These are phyloP conservation scores for Pachydiplax longipennis DNA, from an alignment of 2,888 invertebrate genomes.

Conservation along the genomic window DNA sequence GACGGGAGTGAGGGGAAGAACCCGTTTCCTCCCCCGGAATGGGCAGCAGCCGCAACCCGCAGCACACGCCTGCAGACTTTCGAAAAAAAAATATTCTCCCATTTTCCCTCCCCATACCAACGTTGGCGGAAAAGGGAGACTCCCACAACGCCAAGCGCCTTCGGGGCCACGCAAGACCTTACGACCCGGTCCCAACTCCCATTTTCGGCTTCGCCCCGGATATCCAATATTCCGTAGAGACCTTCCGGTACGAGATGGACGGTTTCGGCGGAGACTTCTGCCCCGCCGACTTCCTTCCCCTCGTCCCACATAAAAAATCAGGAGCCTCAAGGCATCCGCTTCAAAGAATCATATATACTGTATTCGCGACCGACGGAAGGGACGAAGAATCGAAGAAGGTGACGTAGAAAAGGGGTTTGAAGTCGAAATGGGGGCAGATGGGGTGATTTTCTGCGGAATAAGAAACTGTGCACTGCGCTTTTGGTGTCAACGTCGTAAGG, in stretches of 20 bases:
- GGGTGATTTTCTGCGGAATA: too few relatives aligned
- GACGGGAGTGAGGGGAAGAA: background rate
- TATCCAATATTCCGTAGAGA: conserved; percentile 29
- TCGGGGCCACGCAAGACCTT: background rate
- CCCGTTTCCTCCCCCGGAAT: background rate
- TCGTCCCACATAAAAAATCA: background rate
- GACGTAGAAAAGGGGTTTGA: too few relatives aligned
- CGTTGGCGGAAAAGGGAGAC: background rate
- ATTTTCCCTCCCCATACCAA: background rate
- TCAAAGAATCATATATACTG: too few relatives aligned
- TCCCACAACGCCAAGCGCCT: conserved; percentile 7
- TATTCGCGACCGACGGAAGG: too few relatives aligned
- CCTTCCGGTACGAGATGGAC: conserved; percentile 33
- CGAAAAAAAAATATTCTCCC: conserved; percentile 11
- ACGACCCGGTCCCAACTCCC: conserved; percentile 11
- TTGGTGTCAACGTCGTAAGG: background rate
- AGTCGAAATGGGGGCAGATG: too few relatives aligned
- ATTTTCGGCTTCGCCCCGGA: background rate
- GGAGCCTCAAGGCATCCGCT: background rate
- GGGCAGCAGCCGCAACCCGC: background rate
- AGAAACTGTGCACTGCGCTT: background rate
- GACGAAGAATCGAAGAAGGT: too few relatives aligned
- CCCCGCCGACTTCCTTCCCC: background rate
- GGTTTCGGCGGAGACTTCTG: background rate
- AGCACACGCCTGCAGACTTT: background rate